A percentile compares a stretch with the other conserved stretches of the same genome.
These are phyloP conservation scores for Nemopilema nomurai DNA, from an alignment of 30 jellyfish, hydroid and myxozoan species.

Conservation along the genomic window DNA sequence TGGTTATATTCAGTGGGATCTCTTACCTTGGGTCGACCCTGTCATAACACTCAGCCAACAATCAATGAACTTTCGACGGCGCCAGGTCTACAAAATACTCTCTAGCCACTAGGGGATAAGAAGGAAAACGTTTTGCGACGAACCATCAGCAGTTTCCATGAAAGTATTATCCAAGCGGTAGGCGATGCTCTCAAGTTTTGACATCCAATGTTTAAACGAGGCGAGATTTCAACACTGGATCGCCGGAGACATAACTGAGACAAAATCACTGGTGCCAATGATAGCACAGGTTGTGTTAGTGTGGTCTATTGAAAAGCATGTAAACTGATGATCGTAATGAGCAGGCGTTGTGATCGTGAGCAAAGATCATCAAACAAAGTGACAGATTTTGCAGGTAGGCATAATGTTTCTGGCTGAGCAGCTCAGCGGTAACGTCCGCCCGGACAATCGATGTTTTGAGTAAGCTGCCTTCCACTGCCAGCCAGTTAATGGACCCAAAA, in stretches of 20 bases:
- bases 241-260: not conserved
- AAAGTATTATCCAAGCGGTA: no score
- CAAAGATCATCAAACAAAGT: constrained; percentile 52
- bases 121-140: not conserved
- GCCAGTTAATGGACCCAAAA: not conserved
- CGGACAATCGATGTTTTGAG: not conserved
- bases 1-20: constrained; percentile 34
- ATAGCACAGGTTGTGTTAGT: constrained; percentile 57
- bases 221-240: not conserved
- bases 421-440: not conserved
- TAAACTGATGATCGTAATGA: constrained; percentile 37
- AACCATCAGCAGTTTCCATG: not conserved
- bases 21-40: constrained; percentile 43
- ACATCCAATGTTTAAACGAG: not conserved
- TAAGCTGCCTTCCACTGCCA: constrained; percentile 1
- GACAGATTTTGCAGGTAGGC: constrained; percentile 40
- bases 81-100: not conserved
- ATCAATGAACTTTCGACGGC: not conserved
- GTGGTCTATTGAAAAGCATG: constrained; percentile 58
- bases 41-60: constrained; percentile 43
- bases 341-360: constrained; percentile 47
- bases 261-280: constrained; percentile 54
- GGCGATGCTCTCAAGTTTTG: not conserved
- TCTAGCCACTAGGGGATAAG: not conserved
- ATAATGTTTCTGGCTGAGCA: not conserved